Percentiles rank a stretch among this genome's conserved stretches.
Evolutionary conservation across 1,140 invertebrate species (phyloP).

Genomic region (Aphaenogaster floridana): DNA sequence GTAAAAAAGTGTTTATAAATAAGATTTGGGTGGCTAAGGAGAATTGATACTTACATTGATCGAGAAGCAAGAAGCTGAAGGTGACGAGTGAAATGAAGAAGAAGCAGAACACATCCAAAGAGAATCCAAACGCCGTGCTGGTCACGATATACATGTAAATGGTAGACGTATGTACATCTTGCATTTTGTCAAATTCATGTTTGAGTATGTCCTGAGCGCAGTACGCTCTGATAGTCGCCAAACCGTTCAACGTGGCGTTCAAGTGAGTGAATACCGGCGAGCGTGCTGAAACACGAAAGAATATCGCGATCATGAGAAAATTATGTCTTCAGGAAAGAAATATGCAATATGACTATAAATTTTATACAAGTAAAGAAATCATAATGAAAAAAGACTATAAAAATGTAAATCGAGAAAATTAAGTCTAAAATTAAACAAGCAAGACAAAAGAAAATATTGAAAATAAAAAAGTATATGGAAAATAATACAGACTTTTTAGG

Average conservation of each 20-base stretch:
- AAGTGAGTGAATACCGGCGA: constrained; percentile 96
- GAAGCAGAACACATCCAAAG: constrained; percentile 91
- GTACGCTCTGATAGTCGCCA: constrained; percentile 96
- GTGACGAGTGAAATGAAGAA: constrained; percentile 89
- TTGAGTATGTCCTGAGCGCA: constrained; percentile 92
- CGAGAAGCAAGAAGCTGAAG: constrained; percentile 88
- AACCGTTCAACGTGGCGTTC: constrained; percentile 95
- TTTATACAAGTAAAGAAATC: not conserved
- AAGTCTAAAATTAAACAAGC: not conserved
- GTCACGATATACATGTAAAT: constrained; percentile 91
- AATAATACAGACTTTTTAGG: not conserved
- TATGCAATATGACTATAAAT: constrained; percentile 85
- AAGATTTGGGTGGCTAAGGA: not conserved
- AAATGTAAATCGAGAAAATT: not conserved
- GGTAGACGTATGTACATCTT: constrained; percentile 89
- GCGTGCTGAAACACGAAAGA: constrained; percentile 88
- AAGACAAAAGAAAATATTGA: too few species aligned
- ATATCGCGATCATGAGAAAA: constrained; percentile 67
- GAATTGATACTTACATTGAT: constrained; percentile 71
- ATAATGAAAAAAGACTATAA: not conserved
- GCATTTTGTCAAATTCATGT: constrained; percentile 91
- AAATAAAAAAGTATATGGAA: not conserved
- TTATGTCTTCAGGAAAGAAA: not conserved
- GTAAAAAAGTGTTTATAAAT: not conserved
- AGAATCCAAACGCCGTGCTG: constrained; percentile 91